Evolutionary conservation across 2,797 vertebrate species (phyloP).

Genomic region (Sternotherus odoratus): DNA sequence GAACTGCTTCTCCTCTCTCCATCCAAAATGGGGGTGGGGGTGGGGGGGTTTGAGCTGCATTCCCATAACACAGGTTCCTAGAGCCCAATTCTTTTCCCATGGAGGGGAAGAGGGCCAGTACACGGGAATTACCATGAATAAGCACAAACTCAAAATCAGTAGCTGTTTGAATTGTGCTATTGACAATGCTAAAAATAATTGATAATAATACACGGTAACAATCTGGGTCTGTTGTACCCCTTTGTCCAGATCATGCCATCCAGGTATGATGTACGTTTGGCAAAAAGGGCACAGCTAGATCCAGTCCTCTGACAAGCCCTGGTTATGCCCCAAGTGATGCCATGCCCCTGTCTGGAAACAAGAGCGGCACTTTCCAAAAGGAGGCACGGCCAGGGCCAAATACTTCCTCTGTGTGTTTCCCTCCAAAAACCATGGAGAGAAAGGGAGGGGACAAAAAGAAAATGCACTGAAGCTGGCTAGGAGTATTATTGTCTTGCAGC

Average conservation of each 20-base stretch:
- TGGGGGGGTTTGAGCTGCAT: not conserved
- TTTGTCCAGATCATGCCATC: not conserved
- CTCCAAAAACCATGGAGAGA: not conserved
- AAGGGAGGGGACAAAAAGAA: not conserved
- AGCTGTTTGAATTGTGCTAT: not conserved
- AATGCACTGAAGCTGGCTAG: not conserved
- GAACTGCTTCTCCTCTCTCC: not conserved
- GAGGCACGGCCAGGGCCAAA: not conserved
- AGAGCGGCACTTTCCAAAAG: not conserved
- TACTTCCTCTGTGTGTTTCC: not conserved
- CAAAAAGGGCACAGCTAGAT: not conserved
- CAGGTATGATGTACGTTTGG: not conserved
- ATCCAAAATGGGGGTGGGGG: accelerated
- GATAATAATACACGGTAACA: not conserved
- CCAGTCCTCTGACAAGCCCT: not conserved
- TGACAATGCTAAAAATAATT: not conserved
- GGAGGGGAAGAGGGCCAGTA: accelerated
- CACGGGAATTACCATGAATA: not conserved
- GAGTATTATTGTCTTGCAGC: not conserved
- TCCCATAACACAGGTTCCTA: too few species aligned
- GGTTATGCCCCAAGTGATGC: not conserved
- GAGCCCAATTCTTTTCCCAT: not conserved
- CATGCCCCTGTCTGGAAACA: not conserved
- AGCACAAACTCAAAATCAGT: not conserved
- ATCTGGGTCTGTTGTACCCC: not conserved